Evolutionary conservation across 1,140 invertebrate genomes (phyloP).

Genomic region (Neelides sp.): DNA sequence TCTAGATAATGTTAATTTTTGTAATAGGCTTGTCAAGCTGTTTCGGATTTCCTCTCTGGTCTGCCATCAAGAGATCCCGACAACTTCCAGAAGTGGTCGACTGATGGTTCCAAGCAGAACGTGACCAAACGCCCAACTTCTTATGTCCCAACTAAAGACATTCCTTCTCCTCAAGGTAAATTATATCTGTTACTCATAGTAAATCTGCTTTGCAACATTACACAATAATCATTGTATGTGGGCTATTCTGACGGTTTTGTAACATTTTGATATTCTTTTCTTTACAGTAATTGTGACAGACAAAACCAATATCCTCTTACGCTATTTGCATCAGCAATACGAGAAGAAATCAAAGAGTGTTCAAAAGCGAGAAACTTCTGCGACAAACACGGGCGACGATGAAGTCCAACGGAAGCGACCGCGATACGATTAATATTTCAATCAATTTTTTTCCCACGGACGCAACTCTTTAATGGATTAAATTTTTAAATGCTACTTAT

Average conservation of each 20-base stretch:
- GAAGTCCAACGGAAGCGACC: slow-evolving; percentile 19
- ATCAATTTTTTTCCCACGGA: not conserved
- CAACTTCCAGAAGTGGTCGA: slow-evolving; percentile 51
- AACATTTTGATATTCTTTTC: slow-evolving; percentile 31
- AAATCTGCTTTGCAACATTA: not conserved
- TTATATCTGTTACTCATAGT: not conserved
- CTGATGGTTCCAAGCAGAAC: slow-evolving; percentile 22
- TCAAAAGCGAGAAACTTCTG: slow-evolving; percentile 6
- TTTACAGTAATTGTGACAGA: slow-evolving; percentile 83
- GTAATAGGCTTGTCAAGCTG: slow-evolving; percentile 35
- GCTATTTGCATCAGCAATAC: slow-evolving; percentile 87
- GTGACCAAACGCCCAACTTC: slow-evolving; percentile 21
- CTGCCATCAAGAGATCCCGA: slow-evolving; percentile 77
- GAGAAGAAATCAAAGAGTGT: slow-evolving; percentile 56
- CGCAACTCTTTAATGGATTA: no score
- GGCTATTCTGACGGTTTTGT: not conserved
- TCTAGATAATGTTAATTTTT: not conserved
- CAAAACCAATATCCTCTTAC: slow-evolving; percentile 80
- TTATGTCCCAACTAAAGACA: slow-evolving; percentile 25
- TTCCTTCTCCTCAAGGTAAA: slow-evolving; percentile 20
- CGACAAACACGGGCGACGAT: slow-evolving; percentile 12
- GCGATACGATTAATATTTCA: slow-evolving; percentile 12
- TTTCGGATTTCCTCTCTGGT: slow-evolving; percentile 77
- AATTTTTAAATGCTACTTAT: no score
- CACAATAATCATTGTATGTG: not conserved